Conservation (phyloP, 2,113 vertebrate species). For the Athene cunicularia region DNA sequence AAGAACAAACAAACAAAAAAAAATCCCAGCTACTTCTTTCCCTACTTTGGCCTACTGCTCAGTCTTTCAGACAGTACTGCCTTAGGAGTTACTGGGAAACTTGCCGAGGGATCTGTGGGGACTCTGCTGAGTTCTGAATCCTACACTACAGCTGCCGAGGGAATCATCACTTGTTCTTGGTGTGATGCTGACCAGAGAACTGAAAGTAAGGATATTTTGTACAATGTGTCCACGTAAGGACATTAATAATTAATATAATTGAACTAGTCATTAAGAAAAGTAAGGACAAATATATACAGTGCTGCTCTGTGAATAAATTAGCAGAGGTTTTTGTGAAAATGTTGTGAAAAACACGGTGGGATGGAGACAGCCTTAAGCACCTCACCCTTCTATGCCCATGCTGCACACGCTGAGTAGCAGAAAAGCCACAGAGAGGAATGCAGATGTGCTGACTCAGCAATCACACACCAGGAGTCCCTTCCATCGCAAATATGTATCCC, state of each 20-base stretch:
- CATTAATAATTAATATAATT: not conserved
- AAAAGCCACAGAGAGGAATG: not conserved
- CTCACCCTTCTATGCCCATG: not conserved
- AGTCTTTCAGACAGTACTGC: not conserved
- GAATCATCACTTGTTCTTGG: not conserved
- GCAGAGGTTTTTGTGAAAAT: not conserved
- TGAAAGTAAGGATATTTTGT: not conserved
- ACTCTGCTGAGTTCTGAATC: not conserved
- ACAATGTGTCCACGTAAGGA: fast-evolving
- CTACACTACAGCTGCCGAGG: not conserved
- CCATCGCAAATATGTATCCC: not conserved
- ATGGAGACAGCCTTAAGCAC: not conserved
- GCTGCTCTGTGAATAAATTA: not conserved
- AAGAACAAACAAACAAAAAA: not conserved
- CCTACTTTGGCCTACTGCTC: not conserved
- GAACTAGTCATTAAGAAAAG: not conserved
- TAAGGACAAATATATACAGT: not conserved
- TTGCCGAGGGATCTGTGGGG: not conserved
- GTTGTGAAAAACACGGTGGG: fast-evolving
- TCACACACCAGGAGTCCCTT: fast-evolving
- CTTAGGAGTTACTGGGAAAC: not conserved
- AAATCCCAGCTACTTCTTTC: not conserved
- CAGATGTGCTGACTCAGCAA: not conserved
- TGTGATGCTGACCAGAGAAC: not conserved
- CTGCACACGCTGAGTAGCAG: not conserved